Conservation (phyloP, 2,797 vertebrate species). For the Catharus ustulatus region DNA sequence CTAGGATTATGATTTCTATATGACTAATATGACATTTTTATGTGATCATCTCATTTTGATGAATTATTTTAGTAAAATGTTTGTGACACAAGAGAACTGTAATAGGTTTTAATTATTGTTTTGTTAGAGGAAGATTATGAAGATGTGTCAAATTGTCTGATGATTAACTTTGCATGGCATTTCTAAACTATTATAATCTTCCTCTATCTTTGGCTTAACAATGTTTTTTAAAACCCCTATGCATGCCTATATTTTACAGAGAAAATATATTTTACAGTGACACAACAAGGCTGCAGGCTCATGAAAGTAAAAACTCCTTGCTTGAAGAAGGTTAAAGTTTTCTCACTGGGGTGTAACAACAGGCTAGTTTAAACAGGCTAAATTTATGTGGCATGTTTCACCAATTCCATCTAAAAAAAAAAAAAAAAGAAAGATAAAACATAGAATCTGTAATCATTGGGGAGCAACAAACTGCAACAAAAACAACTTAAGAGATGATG, state of each 20-base stretch:
- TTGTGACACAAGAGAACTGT: not conserved
- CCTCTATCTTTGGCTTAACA: not conserved
- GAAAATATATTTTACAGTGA: not conserved
- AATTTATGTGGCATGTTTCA: not conserved
- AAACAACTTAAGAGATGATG: not conserved
- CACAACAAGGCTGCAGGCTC: not conserved
- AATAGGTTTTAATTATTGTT: not conserved
- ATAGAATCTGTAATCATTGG: not conserved
- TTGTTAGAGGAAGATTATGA: conserved; percentile 3
- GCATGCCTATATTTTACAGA: not conserved
- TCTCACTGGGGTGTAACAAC: not conserved
- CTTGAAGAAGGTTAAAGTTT: not conserved
- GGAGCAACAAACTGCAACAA: not conserved
- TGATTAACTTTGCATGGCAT: not conserved
- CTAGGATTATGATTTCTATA: not conserved
- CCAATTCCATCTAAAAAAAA: not conserved
- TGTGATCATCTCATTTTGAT: not conserved
- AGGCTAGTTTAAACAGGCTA: not conserved
- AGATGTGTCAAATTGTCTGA: not conserved
- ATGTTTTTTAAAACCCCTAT: not conserved
- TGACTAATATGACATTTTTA: not conserved
- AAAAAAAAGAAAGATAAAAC: not conserved
- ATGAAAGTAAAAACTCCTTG: not conserved
- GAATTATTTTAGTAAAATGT: not conserved
- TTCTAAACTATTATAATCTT: not conserved